These are phyloP conservation scores for Acronicta leporina DNA, from an alignment of 2,888 invertebrate species.

Conservation along the genomic window DNA sequence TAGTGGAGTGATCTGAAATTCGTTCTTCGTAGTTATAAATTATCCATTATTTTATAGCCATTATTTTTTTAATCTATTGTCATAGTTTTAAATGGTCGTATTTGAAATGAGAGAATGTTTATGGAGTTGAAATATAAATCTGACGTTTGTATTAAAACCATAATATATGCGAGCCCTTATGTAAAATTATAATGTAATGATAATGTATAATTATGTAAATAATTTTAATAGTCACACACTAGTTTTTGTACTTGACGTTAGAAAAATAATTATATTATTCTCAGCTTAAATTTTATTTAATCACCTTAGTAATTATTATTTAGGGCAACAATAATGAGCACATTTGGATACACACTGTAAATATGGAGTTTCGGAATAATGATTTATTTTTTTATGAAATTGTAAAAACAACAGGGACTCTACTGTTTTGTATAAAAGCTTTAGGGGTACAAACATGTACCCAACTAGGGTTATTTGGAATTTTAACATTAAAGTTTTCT, in stretches of 20 bases:
- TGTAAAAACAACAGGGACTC: conserved; percentile 68
- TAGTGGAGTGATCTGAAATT: conserved; percentile 32
- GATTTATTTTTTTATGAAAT: conserved; percentile 83
- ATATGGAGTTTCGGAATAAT: conserved; percentile 73
- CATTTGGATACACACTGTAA: conserved; percentile 72
- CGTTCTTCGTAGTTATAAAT: conserved; percentile 35
- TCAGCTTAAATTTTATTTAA: conserved; percentile 64
- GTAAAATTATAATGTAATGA: conserved; percentile 69
- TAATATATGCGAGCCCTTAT: conserved; percentile 55
- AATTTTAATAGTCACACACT: conserved; percentile 70
- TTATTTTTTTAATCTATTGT: conserved; percentile 49
- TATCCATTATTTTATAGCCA: conserved; percentile 45
- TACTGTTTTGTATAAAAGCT: conserved; percentile 71
- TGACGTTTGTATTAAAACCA: conserved; percentile 48
- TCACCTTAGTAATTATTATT: conserved; percentile 52
- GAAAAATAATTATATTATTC: conserved; percentile 57
- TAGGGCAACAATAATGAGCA: conserved; percentile 55
- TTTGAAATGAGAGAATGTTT: conserved; percentile 64
- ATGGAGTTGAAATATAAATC: conserved; percentile 53
- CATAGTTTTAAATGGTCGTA: conserved; percentile 52
- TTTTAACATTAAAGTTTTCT: conserved; percentile 77
- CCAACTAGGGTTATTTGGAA: conserved; percentile 70
- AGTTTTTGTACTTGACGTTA: conserved; percentile 79
- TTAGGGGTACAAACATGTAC: conserved; percentile 62
- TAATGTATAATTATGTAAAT: conserved; percentile 79